These are phyloP conservation scores for Alcis repandata DNA, from an alignment of 2,888 invertebrate genomes.

Conservation along the genomic window DNA sequence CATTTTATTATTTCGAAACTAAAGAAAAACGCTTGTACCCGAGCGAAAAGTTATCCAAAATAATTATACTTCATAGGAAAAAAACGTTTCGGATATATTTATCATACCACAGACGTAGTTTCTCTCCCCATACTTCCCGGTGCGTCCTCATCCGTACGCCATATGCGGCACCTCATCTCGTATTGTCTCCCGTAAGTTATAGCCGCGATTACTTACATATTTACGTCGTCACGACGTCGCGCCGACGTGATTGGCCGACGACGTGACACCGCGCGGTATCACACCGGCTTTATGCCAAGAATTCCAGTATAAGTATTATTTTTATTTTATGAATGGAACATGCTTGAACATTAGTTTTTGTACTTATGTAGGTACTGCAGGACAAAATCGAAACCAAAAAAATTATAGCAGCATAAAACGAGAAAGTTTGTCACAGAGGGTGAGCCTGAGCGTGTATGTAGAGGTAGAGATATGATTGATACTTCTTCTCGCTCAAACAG, in stretches of 20 bases:
- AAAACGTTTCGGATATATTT: no score
- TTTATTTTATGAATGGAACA: constrained; percentile 1
- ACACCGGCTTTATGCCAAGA: constrained; percentile 36
- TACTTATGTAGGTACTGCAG: neutral
- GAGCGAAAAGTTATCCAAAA: no score
- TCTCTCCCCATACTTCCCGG: constrained; percentile 11
- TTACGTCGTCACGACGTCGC: constrained; percentile 38
- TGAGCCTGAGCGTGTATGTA: no score
- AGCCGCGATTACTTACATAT: constrained; percentile 54
- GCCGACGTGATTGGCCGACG: constrained; percentile 44
- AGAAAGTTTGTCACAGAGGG: no score
- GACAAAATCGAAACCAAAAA: neutral
- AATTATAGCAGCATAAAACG: no score
- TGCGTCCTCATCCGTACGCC: constrained; percentile 47
- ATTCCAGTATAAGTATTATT: neutral
- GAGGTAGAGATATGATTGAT: no score
- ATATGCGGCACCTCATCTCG: constrained; percentile 61
- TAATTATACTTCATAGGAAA: no score
- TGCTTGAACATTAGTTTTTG: neutral
- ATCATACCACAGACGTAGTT: no score
- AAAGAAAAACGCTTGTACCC: no score
- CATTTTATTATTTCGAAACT: neutral
- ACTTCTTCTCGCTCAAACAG: no score
- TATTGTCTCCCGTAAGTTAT: constrained; percentile 53
- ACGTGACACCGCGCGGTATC: constrained; percentile 33